Evolutionary conservation across 1,140 invertebrate species (phyloP).

Genomic region (Aphelenchoides avenae): DNA sequence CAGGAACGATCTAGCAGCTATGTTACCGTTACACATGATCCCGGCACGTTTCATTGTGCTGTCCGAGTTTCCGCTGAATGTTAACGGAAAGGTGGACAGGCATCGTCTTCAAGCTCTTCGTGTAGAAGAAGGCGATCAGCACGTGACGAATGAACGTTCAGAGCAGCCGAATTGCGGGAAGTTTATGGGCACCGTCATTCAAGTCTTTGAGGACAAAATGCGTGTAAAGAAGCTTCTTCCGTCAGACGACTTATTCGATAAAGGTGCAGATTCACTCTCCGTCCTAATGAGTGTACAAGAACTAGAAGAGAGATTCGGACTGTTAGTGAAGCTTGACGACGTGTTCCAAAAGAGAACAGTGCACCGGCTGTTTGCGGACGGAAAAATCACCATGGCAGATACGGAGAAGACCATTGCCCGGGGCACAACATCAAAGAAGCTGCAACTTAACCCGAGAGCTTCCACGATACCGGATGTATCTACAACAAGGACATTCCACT

Average conservation of each 20-base stretch:
- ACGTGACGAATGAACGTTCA: too few relatives aligned
- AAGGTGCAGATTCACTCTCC: conserved; percentile 22
- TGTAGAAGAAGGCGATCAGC: background rate
- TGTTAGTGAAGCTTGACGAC: conserved; percentile 17
- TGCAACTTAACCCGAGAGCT: too few relatives aligned
- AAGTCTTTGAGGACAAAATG: background rate
- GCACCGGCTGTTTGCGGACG: background rate
- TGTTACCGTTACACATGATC: conserved; percentile 16
- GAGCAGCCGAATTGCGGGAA: too few relatives aligned
- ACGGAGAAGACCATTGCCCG: background rate
- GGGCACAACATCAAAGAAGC: too few relatives aligned
- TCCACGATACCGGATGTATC: too few relatives aligned
- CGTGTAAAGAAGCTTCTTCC: background rate
- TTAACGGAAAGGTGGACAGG: conserved; percentile 30
- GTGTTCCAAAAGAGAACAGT: conserved; percentile 1
- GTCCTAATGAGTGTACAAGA: conserved; percentile 13
- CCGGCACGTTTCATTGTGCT: conserved; percentile 7
- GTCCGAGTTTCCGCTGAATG: conserved; percentile 25
- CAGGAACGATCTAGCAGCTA: conserved; percentile 4
- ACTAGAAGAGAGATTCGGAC: conserved; percentile 3
- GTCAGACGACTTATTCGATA: conserved; percentile 11
- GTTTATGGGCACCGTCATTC: conserved; percentile 10
- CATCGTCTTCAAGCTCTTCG: background rate
- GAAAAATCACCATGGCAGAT: background rate
- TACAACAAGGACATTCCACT: too few relatives aligned